These are phyloP conservation scores for Pipistrellus pipistrellus DNA, from an alignment of 2,797 vertebrate genomes.

Conservation along the genomic window DNA sequence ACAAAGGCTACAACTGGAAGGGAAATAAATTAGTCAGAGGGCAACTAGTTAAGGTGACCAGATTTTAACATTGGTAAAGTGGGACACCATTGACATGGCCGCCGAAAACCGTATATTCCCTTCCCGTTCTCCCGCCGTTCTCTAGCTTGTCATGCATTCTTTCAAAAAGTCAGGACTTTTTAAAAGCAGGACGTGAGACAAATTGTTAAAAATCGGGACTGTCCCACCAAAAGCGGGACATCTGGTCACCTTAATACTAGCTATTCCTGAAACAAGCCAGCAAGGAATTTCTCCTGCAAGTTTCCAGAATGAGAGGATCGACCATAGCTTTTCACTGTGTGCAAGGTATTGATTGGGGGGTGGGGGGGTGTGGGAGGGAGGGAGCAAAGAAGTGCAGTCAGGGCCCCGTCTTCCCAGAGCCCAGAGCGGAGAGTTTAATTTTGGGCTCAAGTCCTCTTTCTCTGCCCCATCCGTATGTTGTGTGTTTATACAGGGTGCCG, in stretches of 20 bases:
- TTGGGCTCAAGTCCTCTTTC: neutral
- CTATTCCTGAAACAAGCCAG: neutral
- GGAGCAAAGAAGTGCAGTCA: neutral
- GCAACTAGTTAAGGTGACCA: too few species aligned
- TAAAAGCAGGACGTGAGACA: too few species aligned
- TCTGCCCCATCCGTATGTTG: neutral
- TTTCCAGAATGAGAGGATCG: neutral
- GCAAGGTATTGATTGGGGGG: too few species aligned
- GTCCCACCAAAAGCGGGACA: too few species aligned
- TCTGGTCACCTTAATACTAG: too few species aligned
- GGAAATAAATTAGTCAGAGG: neutral
- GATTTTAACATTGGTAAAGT: too few species aligned
- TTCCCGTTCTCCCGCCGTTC: too few species aligned
- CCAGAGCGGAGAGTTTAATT: neutral
- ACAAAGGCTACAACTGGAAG: neutral
- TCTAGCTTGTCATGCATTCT: too few species aligned
- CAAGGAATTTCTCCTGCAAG: neutral
- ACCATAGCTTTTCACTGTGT: neutral
- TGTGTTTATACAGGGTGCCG: neutral
- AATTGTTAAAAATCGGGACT: too few species aligned
- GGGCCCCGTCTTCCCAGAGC: neutral
- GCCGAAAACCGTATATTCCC: too few species aligned
- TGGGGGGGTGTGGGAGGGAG: fast-evolving
- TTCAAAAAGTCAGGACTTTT: too few species aligned
- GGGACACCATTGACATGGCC: too few species aligned